Evolutionary conservation across 2,888 invertebrate genomes (phyloP), one percentile per base, ranked within the genome.

Genomic region (Trachelus stipa): DNA sequence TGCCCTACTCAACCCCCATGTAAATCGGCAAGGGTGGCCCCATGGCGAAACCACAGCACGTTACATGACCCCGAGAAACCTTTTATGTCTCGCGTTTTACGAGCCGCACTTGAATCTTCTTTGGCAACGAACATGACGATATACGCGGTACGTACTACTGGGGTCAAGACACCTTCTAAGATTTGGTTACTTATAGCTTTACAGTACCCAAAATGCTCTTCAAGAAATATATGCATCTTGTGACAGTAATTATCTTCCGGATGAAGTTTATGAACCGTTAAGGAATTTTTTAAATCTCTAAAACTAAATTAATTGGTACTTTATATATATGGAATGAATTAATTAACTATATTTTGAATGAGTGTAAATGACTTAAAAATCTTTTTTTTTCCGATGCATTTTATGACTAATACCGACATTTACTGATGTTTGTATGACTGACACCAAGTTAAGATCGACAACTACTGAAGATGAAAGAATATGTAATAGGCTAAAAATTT

Each of bases 381-480:
- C 3, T 12, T 23, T 56, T 23, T 9, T 23, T 56, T 40, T 9
- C 23, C 9, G 0, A 56, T 56, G 9, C 23, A 23, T 9, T 56
- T 56, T 56, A 56, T 56, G 56, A 56, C 56, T 23, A 56, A 56
- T 23, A 56, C 2, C 23, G 2, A 56, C 23, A 56, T 56, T 56
- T 56, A 56, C 56, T 56, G 56, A 23, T 56, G 56, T 56, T 56
- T 23, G 23, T 56, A 23, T 56, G 56, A 23, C 56, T 56, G 56
- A 56, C 56, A 23, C 56, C 56, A 56, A 56, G 56, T 56, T 56
- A 23, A 56, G 23, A 23, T 56, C 56, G 56, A 23, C 56, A 56
- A 56, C 9, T 76, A 81, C 76, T 73, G 69, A 83, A 89, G 89
- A 90, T 90, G 88, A 89, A 89, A 90, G 90, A 87, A 89, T 86